These are phyloP conservation scores for Ips nitidus DNA, from an alignment of 1,140 invertebrate genomes.

Conservation along the genomic window DNA sequence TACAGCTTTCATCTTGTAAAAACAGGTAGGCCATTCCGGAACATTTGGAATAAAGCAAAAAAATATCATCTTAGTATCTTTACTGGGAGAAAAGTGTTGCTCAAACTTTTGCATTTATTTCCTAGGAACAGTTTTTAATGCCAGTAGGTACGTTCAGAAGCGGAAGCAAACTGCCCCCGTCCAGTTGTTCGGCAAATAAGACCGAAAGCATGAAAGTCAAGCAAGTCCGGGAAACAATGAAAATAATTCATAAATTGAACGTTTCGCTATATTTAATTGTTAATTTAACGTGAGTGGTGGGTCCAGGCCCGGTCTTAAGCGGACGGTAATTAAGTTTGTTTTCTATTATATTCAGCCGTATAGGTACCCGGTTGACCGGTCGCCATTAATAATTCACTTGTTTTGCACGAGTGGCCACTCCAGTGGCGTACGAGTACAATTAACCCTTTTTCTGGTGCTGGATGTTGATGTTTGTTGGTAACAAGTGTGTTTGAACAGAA, in stretches of 20 bases:
- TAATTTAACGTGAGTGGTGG: slow-evolving; percentile 50
- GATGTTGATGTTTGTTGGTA: no score
- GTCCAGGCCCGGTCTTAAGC: slow-evolving; percentile 46
- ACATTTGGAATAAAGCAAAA: no score
- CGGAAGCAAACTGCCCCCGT: no score
- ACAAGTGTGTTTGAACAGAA: no score
- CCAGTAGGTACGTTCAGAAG: no score
- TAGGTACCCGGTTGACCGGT: slow-evolving; percentile 50
- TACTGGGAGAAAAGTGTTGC: no score
- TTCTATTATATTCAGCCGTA: slow-evolving; percentile 52
- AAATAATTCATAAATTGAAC: slow-evolving; percentile 53
- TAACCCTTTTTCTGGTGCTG: no score
- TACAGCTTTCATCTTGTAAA: no score
- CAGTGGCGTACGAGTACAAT: slow-evolving; percentile 10
- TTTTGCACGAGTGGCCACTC: slow-evolving; percentile 19
- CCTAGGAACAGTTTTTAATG: no score
- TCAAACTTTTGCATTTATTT: no score
- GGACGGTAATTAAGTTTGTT: slow-evolving; percentile 52
- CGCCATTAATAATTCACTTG: slow-evolving; percentile 50
- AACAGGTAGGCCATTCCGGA: no score
- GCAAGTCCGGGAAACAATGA: not conserved
- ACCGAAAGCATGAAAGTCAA: not conserved
- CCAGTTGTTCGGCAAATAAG: not conserved
- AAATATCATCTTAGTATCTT: no score
- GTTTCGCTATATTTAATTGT: slow-evolving; percentile 50